Conservation (phyloP, 2,797 vertebrate genomes). For the Coilia nasus region DNA sequence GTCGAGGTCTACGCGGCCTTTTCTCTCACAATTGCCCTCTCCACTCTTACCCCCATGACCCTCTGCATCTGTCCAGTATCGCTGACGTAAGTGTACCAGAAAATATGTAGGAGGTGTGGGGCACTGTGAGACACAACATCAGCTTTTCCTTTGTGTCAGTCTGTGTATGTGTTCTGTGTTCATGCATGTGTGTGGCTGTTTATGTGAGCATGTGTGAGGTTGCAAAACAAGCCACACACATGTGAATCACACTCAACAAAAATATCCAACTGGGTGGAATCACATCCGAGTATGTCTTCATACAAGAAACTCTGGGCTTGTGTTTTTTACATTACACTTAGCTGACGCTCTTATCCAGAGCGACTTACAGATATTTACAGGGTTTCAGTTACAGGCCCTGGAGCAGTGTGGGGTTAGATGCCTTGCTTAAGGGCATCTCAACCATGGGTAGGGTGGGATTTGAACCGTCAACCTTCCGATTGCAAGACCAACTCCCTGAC, state of each 20-base stretch:
- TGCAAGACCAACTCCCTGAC: too few species aligned
- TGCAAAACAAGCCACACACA: not conserved
- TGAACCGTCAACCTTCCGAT: too few species aligned
- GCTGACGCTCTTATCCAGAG: too few species aligned
- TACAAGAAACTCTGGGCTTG: not conserved
- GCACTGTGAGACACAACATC: too few species aligned
- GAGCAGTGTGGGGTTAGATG: too few species aligned
- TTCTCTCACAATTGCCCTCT: not conserved
- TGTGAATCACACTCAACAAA: not conserved
- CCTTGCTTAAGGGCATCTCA: too few species aligned
- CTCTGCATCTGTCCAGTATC: not conserved
- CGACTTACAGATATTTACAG: too few species aligned
- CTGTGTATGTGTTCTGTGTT: not conserved
- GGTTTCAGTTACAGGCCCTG: too few species aligned
- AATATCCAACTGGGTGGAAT: not conserved
- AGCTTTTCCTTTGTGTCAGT: too few species aligned
- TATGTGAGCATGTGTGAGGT: not conserved
- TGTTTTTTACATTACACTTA: too few species aligned
- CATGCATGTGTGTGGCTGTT: not conserved
- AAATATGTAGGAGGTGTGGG: not conserved
- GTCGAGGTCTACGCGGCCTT: not conserved
- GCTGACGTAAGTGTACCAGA: too few species aligned
- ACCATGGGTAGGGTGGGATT: too few species aligned
- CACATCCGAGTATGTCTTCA: not conserved
- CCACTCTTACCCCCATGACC: not conserved